Evolutionary conservation across 2,888 invertebrate genomes (phyloP).

Genomic region (Drosophila gaucha): DNA sequence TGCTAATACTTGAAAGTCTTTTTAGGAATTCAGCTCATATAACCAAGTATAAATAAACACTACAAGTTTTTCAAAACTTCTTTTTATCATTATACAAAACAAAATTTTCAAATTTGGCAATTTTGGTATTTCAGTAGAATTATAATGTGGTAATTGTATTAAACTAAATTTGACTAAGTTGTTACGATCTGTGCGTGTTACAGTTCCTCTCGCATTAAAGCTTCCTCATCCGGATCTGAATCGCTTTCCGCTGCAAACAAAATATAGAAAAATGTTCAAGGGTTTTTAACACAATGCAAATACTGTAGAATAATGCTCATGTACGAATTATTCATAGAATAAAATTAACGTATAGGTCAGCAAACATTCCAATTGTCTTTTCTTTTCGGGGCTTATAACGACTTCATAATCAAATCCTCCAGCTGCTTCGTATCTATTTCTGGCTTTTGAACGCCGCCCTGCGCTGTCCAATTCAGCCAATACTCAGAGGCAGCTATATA

Average conservation of each 20-base stretch:
- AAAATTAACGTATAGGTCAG: slow-evolving; percentile 53
- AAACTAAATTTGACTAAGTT: slow-evolving; percentile 43
- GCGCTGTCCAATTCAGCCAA: slow-evolving; percentile 85
- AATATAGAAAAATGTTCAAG: slow-evolving; percentile 18
- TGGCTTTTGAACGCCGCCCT: slow-evolving; percentile 76
- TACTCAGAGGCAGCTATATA: slow-evolving; percentile 95
- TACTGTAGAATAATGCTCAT: slow-evolving; percentile 50
- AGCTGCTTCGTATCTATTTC: slow-evolving; percentile 83
- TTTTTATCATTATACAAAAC: not conserved
- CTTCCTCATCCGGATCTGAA: slow-evolving; percentile 8
- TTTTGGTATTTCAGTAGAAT: slow-evolving; percentile 34
- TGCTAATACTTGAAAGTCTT: not conserved
- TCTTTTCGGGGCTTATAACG: slow-evolving; percentile 65
- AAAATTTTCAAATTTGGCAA: slow-evolving; percentile 28
- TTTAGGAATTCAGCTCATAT: not conserved
- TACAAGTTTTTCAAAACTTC: not conserved
- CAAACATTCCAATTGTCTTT: slow-evolving; percentile 11
- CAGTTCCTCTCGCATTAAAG: slow-evolving; percentile 28
- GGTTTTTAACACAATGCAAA: slow-evolving; percentile 36
- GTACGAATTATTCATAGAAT: slow-evolving; percentile 81
- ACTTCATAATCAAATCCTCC: slow-evolving; percentile 84
- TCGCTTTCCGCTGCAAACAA: slow-evolving; percentile 39
- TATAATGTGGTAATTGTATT: slow-evolving; percentile 16
- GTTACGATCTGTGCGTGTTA: slow-evolving; percentile 39
- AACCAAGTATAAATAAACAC: not conserved